phyloP scores from a whole-genome alignment of 2,113 vertebrate genomes.

The Myotis davidii region DNA sequence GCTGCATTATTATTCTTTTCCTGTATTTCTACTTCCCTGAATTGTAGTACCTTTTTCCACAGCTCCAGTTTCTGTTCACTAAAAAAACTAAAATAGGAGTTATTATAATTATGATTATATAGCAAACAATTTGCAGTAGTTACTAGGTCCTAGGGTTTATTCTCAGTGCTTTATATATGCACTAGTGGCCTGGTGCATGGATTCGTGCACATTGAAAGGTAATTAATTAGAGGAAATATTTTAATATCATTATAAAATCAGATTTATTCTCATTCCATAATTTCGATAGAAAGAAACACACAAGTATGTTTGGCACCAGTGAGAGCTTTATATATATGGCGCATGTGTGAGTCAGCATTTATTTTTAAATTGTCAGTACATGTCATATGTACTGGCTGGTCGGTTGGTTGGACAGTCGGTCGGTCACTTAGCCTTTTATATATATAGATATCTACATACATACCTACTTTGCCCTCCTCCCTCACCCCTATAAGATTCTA shows the following conservation, averaged over 20 bases:
- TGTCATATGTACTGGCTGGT: no score
- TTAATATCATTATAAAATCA: no score
- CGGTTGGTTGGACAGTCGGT: no score
- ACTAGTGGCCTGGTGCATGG: no score
- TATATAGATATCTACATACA: neutral
- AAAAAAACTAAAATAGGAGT: neutral
- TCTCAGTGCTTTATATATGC: neutral
- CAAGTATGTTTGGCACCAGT: fast-evolving
- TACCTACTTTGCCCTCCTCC: neutral
- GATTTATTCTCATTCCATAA: no score
- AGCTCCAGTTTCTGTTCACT: neutral
- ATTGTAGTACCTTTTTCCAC: neutral
- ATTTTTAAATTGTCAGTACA: no score
- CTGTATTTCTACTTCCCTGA: neutral
- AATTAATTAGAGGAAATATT: no score
- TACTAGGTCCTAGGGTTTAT: neutral
- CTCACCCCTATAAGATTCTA: neutral
- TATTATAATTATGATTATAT: neutral
- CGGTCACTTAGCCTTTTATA: no score
- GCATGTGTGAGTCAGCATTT: no score
- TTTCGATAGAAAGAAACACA: no score
- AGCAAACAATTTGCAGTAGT: neutral
- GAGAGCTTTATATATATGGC: no score
- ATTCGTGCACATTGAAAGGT: no score
- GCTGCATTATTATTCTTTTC: neutral